Conservation (phyloP, 2,888 invertebrate genomes). For the Cerastoderma edule region DNA sequence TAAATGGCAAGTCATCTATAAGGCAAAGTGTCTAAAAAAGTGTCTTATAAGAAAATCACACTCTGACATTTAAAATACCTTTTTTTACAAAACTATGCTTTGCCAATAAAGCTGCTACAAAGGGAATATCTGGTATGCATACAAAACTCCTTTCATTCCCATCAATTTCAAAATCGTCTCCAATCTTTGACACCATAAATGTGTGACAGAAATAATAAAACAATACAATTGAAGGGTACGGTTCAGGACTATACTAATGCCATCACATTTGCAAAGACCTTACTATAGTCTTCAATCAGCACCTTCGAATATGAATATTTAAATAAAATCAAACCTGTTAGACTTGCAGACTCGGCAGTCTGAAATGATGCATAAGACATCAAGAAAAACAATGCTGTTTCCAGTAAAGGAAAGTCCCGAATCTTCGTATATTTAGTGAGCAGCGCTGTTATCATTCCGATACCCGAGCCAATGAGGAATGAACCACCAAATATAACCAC, state of each 20-base stretch:
- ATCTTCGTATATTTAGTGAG: constrained; percentile 95
- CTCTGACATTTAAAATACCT: too few species aligned
- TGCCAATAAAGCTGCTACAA: too few species aligned
- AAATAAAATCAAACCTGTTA: constrained; percentile 93
- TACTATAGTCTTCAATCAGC: too few species aligned
- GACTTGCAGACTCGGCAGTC: constrained; percentile 96
- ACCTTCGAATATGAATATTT: background rate
- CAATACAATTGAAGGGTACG: background rate
- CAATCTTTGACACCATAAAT: too few species aligned
- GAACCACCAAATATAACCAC: constrained; percentile 96
- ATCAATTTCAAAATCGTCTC: too few species aligned
- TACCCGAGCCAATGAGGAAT: constrained; percentile 94
- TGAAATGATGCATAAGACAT: constrained; percentile 99
- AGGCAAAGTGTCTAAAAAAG: too few species aligned
- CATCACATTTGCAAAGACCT: too few species aligned
- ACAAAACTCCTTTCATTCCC: too few species aligned
- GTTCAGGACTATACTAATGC: background rate
- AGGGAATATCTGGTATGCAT: too few species aligned
- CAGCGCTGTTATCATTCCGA: constrained; percentile 97
- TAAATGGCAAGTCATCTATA: too few species aligned
- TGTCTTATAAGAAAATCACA: too few species aligned
- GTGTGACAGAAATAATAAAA: background rate
- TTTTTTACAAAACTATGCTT: too few species aligned
- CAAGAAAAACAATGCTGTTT: constrained; percentile 97
- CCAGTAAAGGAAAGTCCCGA: constrained; percentile 96